Percentiles rank a stretch among this genome's conserved stretches.
phyloP scores from a whole-genome alignment of 2,797 vertebrate genomes.

The Acrossocheilus wenchowensis region DNA sequence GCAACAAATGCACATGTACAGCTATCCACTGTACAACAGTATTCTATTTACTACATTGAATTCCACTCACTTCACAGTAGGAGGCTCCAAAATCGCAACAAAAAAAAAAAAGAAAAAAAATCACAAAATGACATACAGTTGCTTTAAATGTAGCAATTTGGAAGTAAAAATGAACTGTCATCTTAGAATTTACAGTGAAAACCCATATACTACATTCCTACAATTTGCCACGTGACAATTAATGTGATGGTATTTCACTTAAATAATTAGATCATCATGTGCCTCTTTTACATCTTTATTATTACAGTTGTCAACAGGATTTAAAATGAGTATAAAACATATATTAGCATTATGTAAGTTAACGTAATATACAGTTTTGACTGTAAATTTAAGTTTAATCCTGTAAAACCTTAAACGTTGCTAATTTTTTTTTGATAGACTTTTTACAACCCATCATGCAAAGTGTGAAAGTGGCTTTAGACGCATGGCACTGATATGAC shows the following conservation, averaged over 20 bases:
- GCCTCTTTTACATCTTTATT: background rate
- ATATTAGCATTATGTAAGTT: background rate
- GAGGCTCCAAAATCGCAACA: background rate
- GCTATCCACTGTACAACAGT: background rate
- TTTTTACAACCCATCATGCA: background rate
- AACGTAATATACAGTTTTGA: background rate
- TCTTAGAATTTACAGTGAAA: background rate
- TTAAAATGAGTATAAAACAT: background rate
- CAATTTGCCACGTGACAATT: background rate
- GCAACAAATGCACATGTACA: background rate
- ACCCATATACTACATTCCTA: background rate
- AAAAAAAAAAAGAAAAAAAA: background rate
- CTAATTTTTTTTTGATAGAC: background rate
- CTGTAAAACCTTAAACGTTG: background rate
- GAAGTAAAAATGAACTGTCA: background rate
- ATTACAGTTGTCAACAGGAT: background rate
- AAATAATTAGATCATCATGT: background rate
- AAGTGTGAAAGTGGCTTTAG: constrained; percentile 15
- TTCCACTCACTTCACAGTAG: background rate
- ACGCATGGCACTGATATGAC: background rate
- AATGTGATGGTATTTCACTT: background rate
- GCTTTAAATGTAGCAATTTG: background rate
- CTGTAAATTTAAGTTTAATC: background rate
- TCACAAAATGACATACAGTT: too few species aligned
- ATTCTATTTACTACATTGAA: background rate